Conservation (phyloP, 2,113 vertebrate genomes). For the Mohoua ochrocephala region DNA sequence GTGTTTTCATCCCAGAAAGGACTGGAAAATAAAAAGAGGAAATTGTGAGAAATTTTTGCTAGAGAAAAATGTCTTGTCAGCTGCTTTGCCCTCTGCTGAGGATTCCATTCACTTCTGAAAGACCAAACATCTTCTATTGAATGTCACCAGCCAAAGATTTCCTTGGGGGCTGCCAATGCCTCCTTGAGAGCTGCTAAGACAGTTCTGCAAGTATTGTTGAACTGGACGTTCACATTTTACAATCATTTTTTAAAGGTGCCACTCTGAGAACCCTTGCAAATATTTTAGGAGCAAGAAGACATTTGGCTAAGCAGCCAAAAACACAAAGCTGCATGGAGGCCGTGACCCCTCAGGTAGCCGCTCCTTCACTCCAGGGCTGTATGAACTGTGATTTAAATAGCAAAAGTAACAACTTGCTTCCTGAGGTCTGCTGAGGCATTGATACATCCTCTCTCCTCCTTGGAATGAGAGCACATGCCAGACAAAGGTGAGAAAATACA, state of each 20-base stretch:
- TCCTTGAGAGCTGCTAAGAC: not conserved
- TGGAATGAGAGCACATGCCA: not conserved
- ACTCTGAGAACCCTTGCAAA: not conserved
- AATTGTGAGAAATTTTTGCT: not conserved
- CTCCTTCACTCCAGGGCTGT: not conserved
- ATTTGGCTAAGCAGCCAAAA: not conserved
- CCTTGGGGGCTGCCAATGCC: not conserved
- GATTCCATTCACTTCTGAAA: not conserved
- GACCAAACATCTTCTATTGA: not conserved
- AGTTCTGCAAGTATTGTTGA: not conserved
- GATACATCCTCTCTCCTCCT: not conserved
- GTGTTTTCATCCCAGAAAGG: not conserved
- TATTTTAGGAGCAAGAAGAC: not conserved
- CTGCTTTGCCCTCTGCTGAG: not conserved
- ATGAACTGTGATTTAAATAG: slow-evolving; percentile 24
- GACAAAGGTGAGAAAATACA: slow-evolving; percentile 19
- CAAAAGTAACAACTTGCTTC: not conserved
- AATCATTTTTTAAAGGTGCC: not conserved
- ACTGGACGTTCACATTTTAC: not conserved
- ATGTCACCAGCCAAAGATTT: not conserved
- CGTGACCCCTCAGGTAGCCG: not conserved
- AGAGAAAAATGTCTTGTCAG: not conserved
- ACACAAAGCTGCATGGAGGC: not conserved
- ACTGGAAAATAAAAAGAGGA: not conserved
- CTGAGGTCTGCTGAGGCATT: not conserved